Conservation (phyloP, 2,797 vertebrate genomes). For the Tenualosa thibaudeaui region DNA sequence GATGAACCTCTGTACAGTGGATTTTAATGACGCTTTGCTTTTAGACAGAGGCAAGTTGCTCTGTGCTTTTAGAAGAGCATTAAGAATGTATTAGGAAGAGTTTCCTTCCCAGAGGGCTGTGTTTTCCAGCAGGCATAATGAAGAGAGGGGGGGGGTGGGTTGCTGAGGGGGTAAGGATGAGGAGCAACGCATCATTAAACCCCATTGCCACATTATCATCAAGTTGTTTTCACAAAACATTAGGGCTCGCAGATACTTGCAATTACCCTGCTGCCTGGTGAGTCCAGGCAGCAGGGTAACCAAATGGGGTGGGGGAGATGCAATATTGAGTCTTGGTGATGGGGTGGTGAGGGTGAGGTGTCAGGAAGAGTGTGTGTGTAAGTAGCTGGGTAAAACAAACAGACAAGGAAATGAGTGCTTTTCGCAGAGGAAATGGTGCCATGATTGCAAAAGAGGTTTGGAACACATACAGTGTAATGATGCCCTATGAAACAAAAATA, state of each 20-base stretch:
- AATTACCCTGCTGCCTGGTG: not conserved
- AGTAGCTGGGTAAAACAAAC: not conserved
- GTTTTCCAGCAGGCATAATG: not conserved
- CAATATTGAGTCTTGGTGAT: not conserved
- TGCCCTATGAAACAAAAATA: not conserved
- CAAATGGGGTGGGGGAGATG: not conserved
- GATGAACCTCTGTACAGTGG: not conserved
- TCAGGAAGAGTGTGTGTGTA: not conserved
- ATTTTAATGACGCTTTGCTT: not conserved
- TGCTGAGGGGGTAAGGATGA: not conserved
- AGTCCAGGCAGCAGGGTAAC: not conserved
- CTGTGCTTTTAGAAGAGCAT: not conserved
- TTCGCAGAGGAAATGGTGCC: not conserved
- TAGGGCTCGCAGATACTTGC: not conserved
- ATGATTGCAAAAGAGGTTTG: not conserved
- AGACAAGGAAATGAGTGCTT: not conserved
- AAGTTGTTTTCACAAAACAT: slow-evolving; percentile 8
- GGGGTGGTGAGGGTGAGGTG: not conserved
- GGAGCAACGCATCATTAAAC: slow-evolving; percentile 7
- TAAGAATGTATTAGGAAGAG: not conserved
- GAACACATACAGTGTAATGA: not conserved
- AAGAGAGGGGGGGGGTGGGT: not conserved
- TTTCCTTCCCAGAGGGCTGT: not conserved
- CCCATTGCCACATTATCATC: not conserved
- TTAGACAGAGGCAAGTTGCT: not conserved